Conservation (phyloP, 2,888 invertebrate species). For the Glaucopsyche alexis region DNA sequence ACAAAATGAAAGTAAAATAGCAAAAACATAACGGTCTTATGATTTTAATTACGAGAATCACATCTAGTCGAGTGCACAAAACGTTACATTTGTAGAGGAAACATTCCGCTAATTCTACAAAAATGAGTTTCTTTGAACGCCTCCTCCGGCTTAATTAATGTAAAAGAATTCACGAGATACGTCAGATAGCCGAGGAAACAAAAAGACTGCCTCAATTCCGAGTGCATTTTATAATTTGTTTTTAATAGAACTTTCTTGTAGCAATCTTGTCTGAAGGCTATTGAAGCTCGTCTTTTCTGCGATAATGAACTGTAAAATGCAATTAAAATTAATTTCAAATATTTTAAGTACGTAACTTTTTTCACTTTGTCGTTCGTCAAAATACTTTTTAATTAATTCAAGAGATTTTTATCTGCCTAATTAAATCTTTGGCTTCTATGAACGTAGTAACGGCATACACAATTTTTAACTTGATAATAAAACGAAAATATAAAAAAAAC, state of each 20-base stretch:
- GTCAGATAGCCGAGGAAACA: neutral
- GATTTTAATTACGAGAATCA: conserved; percentile 18
- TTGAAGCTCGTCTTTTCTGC: neutral
- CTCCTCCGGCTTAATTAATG: conserved; percentile 14
- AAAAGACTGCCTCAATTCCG: neutral
- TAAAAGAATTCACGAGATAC: conserved; percentile 21
- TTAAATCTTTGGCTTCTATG: conserved; percentile 1
- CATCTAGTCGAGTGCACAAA: conserved; percentile 5
- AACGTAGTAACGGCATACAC: neutral
- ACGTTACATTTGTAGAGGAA: neutral
- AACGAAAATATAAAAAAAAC: too few relatives aligned
- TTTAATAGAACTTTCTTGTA: conserved; percentile 20
- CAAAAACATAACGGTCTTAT: neutral
- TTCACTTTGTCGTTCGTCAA: neutral
- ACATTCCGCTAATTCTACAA: conserved; percentile 22
- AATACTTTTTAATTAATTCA: neutral
- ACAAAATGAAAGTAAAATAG: neutral
- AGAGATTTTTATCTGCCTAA: neutral
- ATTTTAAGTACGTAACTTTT: neutral
- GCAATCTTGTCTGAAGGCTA: neutral
- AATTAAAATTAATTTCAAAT: neutral
- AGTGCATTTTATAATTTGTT: conserved; percentile 25
- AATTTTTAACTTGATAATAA: neutral
- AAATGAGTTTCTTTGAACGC: conserved; percentile 24
- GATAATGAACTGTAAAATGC: conserved; percentile 2